These are phyloP conservation scores for Poecilia picta DNA, from an alignment of 2,797 vertebrate species.

Conservation along the genomic window DNA sequence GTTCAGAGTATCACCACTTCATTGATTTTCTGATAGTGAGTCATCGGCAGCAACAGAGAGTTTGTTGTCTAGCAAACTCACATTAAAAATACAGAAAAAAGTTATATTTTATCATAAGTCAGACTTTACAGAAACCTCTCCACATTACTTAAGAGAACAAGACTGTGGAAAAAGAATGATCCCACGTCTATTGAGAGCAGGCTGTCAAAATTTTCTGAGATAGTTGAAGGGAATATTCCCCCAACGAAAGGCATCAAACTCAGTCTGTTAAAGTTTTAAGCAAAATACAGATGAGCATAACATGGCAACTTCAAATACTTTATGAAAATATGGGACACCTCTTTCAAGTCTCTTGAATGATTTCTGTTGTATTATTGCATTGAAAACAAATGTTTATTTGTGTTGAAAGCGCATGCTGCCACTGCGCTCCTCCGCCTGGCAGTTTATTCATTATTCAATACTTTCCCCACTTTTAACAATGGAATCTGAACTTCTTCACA, in stretches of 20 bases:
- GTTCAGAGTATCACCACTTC: conserved; percentile 27
- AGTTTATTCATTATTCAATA: conserved; percentile 59
- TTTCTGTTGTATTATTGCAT: conserved; percentile 4
- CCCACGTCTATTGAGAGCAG: conserved; percentile 26
- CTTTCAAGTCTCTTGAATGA: conserved; percentile 17
- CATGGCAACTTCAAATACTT: conserved; percentile 38
- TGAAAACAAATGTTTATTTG: conserved; percentile 49
- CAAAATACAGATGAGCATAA: conserved; percentile 47
- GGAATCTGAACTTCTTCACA: conserved; percentile 1
- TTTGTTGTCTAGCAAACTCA: conserved; percentile 26
- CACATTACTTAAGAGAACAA: conserved; percentile 15
- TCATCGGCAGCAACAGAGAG: conserved; percentile 19
- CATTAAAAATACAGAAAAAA: conserved; percentile 16
- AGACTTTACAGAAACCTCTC: background rate
- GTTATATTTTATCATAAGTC: background rate
- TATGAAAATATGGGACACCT: conserved; percentile 31
- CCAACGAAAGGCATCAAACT: conserved; percentile 29
- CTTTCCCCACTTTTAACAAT: conserved; percentile 17
- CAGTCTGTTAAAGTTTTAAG: conserved; percentile 36
- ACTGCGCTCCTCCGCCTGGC: conserved; percentile 42
- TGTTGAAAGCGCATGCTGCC: conserved; percentile 50
- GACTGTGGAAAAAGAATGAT: conserved; percentile 17
- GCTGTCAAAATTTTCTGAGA: conserved; percentile 22
- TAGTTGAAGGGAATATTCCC: conserved; percentile 33
- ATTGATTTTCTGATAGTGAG: conserved; percentile 42